Conservation (phyloP, 2,888 invertebrate species). For the Monoplex corrugatus region DNA sequence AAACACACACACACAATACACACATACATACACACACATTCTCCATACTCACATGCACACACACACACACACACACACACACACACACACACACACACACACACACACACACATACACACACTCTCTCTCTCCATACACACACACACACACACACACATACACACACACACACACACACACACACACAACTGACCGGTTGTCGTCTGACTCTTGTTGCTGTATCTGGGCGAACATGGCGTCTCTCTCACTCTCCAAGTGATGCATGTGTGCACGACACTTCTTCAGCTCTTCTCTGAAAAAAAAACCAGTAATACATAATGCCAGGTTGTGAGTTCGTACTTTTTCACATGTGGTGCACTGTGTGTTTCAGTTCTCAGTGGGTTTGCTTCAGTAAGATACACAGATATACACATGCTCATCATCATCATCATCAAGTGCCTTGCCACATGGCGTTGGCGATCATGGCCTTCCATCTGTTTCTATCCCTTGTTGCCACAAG, state of each 20-base stretch:
- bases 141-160: background rate
- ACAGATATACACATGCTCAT: no score
- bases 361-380: no score
- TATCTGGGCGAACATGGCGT: slow-evolving; percentile 69
- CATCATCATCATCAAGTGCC: no score
- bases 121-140: background rate
- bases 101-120: background rate
- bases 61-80: background rate
- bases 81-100: slow-evolving; percentile 5
- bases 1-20: background rate
- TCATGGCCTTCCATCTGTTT: no score
- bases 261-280: slow-evolving; percentile 75
- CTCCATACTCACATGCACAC: background rate
- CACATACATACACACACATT: background rate
- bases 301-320: no score
- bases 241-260: slow-evolving; percentile 74
- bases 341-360: no score
- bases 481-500: no score
- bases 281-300: slow-evolving; percentile 77
- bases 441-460: no score
- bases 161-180: background rate
- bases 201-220: slow-evolving; percentile 66
- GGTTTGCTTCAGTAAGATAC: no score
- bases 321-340: no score
- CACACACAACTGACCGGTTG: slow-evolving; percentile 68